Conservation (phyloP, 2,888 invertebrate genomes). For the Sarcophaga rosellei region DNA sequence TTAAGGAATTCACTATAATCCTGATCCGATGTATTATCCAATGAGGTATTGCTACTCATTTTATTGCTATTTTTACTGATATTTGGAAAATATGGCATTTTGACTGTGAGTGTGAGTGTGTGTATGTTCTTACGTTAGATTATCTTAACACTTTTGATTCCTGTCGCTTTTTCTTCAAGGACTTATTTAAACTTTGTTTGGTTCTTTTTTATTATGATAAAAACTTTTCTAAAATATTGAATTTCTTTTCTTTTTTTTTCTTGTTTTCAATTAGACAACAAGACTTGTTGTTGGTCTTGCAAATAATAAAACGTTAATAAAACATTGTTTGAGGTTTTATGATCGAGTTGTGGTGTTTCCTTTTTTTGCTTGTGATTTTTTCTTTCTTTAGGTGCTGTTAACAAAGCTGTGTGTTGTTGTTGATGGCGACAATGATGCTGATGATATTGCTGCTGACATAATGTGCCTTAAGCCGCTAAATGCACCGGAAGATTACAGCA, state of each 20-base stretch:
- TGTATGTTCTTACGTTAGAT: no score
- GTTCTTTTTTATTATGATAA: no score
- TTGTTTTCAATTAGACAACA: conserved; percentile 22
- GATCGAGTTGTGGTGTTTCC: conserved; percentile 11
- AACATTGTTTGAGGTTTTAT: conserved; percentile 52
- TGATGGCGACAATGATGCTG: no score
- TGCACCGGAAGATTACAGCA: neutral
- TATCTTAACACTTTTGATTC: conserved; percentile 20
- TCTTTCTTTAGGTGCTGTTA: neutral
- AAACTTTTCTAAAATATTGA: no score
- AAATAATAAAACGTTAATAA: conserved; percentile 48
- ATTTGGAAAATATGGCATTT: conserved; percentile 73
- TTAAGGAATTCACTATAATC: conserved; percentile 80
- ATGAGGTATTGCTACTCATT: conserved; percentile 75
- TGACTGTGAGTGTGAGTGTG: conserved; percentile 20
- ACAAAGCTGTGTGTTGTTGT: no score
- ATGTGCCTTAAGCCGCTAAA: neutral
- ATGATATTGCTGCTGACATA: conserved; percentile 23
- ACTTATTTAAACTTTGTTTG: no score
- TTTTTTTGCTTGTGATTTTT: no score
- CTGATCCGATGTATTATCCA: conserved; percentile 79
- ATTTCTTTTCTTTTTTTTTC: no score
- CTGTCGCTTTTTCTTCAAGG: no score
- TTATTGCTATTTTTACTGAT: conserved; percentile 71
- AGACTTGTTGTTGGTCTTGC: conserved; percentile 61